Percentiles rank a stretch among this genome's conserved stretches.
These are phyloP conservation scores for Cisticola juncidis DNA, from an alignment of 2,113 vertebrate species.

Conservation along the genomic window DNA sequence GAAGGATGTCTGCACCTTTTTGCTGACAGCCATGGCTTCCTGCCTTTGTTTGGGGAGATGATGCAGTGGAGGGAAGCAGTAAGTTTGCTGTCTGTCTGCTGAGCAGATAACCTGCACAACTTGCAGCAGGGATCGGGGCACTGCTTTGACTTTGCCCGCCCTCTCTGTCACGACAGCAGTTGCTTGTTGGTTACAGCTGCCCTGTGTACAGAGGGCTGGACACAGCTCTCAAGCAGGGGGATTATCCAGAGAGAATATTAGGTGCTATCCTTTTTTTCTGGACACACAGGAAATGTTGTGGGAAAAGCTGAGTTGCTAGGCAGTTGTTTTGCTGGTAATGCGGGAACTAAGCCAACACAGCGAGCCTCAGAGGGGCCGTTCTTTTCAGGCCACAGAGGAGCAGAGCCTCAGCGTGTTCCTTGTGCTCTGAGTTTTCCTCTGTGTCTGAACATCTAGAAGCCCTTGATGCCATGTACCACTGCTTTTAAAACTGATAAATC, in stretches of 20 bases:
- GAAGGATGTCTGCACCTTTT: slow-evolving; percentile 32
- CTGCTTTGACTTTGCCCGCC: neutral
- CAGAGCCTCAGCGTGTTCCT: neutral
- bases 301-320: slow-evolving; percentile 67
- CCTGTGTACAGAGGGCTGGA: neutral
- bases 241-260: neutral
- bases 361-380: slow-evolving; percentile 9
- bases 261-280: slow-evolving; percentile 1
- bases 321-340: slow-evolving; percentile 67
- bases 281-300: slow-evolving; percentile 63
- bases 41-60: slow-evolving; percentile 75
- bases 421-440: neutral
- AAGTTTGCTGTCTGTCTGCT: neutral
- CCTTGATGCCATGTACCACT: neutral
- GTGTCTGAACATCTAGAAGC: neutral
- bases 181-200: neutral
- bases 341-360: slow-evolving; percentile 38
- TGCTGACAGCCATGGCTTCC: slow-evolving; percentile 45
- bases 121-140: neutral
- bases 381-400: neutral
- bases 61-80: slow-evolving; percentile 57
- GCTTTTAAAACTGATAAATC: neutral
- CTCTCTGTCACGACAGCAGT: neutral
- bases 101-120: neutral
- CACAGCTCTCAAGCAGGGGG: neutral